Base-by-base conservation (phyloP, 2,888 invertebrate species). In the Gnatocerus cornutus region DNA sequence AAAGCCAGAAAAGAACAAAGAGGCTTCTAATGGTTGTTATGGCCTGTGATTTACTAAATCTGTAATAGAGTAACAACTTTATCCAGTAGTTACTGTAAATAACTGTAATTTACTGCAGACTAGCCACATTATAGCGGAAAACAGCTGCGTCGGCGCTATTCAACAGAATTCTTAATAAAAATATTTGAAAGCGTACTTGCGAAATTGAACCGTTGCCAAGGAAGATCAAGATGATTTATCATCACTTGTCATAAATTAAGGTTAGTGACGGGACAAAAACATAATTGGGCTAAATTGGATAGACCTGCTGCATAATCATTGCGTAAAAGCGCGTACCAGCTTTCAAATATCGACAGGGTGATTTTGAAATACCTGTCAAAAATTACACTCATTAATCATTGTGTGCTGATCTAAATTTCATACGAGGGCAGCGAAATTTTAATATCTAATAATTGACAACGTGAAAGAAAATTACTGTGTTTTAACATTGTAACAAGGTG, bases 11-110 rank as follows among this genome's bases (percentile, higher is more conserved):
- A 68, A 59, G 64, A 53, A 68, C 64, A 68, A 72, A 69, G 55
- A 68, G 46, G 45, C 27, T 33, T 10, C 29, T 61, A 64, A 71
- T 73, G 66, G 73, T 67, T 68, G 73, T 73, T 75, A 75, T 73
- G 65, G 69, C 59, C 52, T 46, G 73, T 75, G 75, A 77, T 77
- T 76, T 76, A 76, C 52, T 71, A 73, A 77, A 78, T 76, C 77
- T 74, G 74, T 74, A 77, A 77, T 74, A 71, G 74, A 77, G 73
- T 75, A 74, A 73, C 73, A 75, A 73, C 71, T 71, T 74, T 67
- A 76, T 74, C 73, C 68, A 76, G 73, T 77, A 75, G 75, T 76
- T 77, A 73, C 74, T 72, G 74, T 75, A 76, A 78, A 78, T 78
- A 78, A 76, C 76, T 68, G 74, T 73, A 73, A 76, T 77, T 77